phyloP scores from a whole-genome alignment of 2,797 vertebrate genomes.

The Phrynocephalus guinanensis region DNA sequence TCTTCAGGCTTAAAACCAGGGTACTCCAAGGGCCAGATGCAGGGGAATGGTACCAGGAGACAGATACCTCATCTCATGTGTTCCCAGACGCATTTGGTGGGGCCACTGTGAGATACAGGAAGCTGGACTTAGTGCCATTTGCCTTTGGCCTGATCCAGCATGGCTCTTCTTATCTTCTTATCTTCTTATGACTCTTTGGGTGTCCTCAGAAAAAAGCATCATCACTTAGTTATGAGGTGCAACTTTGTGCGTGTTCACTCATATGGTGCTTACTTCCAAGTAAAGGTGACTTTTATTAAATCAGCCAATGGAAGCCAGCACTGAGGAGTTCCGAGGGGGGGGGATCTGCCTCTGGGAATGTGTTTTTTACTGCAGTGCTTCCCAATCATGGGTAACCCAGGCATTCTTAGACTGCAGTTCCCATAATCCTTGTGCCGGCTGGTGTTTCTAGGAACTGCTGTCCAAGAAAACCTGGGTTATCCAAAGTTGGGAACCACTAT shows the following conservation, averaged over 20 bases:
- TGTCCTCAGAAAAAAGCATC: neutral
- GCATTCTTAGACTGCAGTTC: neutral
- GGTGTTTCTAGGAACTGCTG: neutral
- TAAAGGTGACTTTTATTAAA: neutral
- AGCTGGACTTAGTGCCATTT: too few species aligned
- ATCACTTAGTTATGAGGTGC: neutral
- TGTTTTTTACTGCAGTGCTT: neutral
- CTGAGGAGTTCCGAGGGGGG: too few species aligned
- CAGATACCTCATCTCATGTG: too few species aligned
- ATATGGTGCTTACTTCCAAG: neutral
- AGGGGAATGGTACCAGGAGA: too few species aligned
- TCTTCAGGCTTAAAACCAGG: too few species aligned
- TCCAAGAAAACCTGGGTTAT: neutral
- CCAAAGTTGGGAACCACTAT: too few species aligned
- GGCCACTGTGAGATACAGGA: too few species aligned
- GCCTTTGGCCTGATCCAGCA: too few species aligned
- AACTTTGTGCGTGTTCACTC: neutral
- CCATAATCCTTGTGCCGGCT: neutral
- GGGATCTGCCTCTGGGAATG: neutral
- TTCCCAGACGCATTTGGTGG: too few species aligned
- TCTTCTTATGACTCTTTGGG: neutral
- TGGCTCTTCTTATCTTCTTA: too few species aligned
- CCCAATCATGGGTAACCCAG: too few species aligned
- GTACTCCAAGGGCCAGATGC: too few species aligned
- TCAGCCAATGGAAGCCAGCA: neutral